These are phyloP conservation scores for Zygothrica quintamaculata DNA, from an alignment of 2,888 invertebrate species.

Conservation along the genomic window DNA sequence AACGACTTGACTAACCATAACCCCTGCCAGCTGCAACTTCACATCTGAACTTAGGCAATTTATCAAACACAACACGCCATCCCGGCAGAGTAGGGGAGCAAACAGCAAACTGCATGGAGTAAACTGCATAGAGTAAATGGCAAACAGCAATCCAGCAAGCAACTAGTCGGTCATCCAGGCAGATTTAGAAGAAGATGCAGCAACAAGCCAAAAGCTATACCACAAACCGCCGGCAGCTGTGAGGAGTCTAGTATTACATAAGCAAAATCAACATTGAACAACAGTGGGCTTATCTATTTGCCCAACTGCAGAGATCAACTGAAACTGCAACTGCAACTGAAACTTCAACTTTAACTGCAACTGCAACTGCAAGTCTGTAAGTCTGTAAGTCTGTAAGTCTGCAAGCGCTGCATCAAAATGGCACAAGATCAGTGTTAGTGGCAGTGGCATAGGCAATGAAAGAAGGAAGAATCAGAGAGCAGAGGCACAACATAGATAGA, in stretches of 20 bases:
- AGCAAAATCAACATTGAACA: constrained; percentile 64
- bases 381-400: constrained; percentile 28
- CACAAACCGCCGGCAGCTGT: constrained; percentile 51
- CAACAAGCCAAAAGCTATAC: constrained; percentile 32
- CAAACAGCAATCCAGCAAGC: constrained; percentile 41
- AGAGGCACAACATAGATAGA: neutral
- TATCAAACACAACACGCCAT: constrained; percentile 63
- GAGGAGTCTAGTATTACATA: constrained; percentile 74
- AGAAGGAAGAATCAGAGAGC: constrained; percentile 5
- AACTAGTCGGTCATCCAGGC: constrained; percentile 40
- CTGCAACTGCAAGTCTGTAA: constrained; percentile 44
- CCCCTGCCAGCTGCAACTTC: constrained; percentile 35
- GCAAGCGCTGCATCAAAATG: constrained; percentile 49
- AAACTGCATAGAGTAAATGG: too few species aligned
- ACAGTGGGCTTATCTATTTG: constrained; percentile 63
- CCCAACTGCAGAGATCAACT: constrained; percentile 62
- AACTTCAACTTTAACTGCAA: constrained; percentile 50
- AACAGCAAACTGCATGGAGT: too few species aligned
- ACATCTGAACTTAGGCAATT: constrained; percentile 63
- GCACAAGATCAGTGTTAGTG: constrained; percentile 59
- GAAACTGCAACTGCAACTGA: constrained; percentile 36
- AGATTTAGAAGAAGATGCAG: constrained; percentile 44
- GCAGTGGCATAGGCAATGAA: constrained; percentile 3
- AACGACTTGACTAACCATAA: constrained; percentile 43
- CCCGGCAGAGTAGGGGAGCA: constrained; percentile 1